Conservation (phyloP, 2,797 vertebrate species). For the Sebastes iracundus region DNA sequence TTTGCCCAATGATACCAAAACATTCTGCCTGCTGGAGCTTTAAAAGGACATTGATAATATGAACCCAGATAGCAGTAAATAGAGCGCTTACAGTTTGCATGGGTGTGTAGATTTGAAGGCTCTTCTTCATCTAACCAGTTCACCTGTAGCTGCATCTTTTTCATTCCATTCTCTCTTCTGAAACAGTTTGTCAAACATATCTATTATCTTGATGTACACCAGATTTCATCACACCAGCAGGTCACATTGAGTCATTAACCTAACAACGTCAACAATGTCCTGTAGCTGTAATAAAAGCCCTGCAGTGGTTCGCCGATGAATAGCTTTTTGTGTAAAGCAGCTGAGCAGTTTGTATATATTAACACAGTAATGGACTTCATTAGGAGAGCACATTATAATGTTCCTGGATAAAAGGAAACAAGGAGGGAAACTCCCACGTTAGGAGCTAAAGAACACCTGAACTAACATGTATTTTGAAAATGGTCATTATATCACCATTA, state of each 20-base stretch:
- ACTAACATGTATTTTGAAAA: neutral
- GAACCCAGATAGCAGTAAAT: neutral
- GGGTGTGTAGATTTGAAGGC: neutral
- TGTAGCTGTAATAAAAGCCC: neutral
- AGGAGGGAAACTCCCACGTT: neutral
- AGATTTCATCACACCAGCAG: neutral
- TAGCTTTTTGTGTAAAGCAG: neutral
- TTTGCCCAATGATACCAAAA: too few species aligned
- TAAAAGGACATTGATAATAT: neutral
- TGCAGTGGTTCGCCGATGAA: neutral
- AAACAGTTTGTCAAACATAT: neutral
- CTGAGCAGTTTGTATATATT: neutral
- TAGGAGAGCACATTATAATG: neutral
- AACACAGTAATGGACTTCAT: neutral
- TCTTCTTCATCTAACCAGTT: neutral
- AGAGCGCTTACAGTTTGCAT: neutral
- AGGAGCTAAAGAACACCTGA: neutral
- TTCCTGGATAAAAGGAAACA: neutral
- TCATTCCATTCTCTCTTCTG: neutral
- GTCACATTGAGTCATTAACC: neutral
- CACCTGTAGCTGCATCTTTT: neutral
- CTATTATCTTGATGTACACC: neutral
- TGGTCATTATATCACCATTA: neutral
- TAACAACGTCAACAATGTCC: neutral
- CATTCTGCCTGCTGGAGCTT: rapidly evolving